These are phyloP conservation scores for Celastrina argiolus DNA, from an alignment of 2,888 invertebrate species.

Conservation along the genomic window DNA sequence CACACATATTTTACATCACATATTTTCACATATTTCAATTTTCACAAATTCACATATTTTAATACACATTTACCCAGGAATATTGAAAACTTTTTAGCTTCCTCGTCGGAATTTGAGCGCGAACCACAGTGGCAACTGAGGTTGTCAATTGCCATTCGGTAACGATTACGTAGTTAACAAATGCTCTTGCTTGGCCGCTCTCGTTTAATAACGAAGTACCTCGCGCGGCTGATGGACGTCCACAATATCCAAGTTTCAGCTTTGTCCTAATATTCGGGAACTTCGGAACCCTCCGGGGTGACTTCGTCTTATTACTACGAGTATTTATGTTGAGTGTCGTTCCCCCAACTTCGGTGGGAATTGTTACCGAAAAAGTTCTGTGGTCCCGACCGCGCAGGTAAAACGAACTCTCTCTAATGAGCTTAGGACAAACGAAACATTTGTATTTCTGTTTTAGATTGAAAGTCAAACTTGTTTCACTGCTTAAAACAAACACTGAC, in stretches of 20 bases:
- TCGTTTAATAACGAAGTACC: constrained; percentile 24
- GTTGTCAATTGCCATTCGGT: no score
- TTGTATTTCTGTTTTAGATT: background rate
- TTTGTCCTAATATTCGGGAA: constrained; percentile 66
- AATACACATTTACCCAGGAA: no score
- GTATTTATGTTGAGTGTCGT: constrained; percentile 55
- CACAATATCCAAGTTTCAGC: constrained; percentile 64
- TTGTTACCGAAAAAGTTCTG: background rate
- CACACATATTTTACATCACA: no score
- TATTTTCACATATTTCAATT: no score
- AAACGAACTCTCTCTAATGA: constrained; percentile 8
- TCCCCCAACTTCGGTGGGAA: constrained; percentile 30
- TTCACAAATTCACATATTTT: no score
- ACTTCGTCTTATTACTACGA: constrained; percentile 67
- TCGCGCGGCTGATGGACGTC: constrained; percentile 48
- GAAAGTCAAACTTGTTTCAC: background rate
- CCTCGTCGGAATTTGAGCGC: no score
- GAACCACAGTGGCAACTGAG: no score
- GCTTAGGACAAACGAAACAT: constrained; percentile 12
- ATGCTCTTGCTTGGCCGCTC: no score
- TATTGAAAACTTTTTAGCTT: no score
- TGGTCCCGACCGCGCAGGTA: background rate
- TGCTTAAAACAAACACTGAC: no score
- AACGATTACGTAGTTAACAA: no score
- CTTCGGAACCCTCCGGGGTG: constrained; percentile 47